Conservation (phyloP, 2,113 vertebrate species). For the Craseonycteris thonglongyai region DNA sequence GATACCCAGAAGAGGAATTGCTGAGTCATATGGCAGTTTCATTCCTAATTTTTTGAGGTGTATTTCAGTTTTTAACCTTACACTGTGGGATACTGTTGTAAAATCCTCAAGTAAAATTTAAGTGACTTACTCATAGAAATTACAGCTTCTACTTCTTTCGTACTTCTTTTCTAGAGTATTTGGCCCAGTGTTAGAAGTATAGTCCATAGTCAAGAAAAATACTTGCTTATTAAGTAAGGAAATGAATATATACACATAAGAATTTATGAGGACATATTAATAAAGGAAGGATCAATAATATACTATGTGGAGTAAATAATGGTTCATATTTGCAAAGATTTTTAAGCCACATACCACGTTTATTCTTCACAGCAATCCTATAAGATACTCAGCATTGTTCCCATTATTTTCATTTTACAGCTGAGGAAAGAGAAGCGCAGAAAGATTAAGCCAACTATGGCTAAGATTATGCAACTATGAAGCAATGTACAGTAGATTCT, state of each 20-base stretch:
- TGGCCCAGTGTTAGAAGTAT: neutral
- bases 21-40: too few relatives aligned
- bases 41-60: too few relatives aligned
- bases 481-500: too few relatives aligned
- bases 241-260: neutral
- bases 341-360: neutral
- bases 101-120: neutral
- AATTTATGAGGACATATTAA: neutral
- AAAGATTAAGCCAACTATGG: neutral
- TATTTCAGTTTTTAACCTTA: neutral
- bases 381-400: neutral
- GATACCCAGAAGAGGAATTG: too few relatives aligned
- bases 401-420: neutral
- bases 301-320: neutral
- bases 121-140: neutral
- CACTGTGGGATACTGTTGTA: neutral
- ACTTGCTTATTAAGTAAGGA: neutral
- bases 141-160: neutral
- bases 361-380: neutral
- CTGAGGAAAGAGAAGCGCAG: neutral
- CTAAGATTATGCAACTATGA: neutral
- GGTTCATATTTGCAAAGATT: neutral
- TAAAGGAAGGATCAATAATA: neutral
- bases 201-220: neutral
- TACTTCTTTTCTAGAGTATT: neutral